A percentile compares a stretch with the other conserved stretches of the same genome.
Evolutionary conservation across 2,888 invertebrate species (phyloP).

Genomic region (Trissonchulus latispiculum): DNA sequence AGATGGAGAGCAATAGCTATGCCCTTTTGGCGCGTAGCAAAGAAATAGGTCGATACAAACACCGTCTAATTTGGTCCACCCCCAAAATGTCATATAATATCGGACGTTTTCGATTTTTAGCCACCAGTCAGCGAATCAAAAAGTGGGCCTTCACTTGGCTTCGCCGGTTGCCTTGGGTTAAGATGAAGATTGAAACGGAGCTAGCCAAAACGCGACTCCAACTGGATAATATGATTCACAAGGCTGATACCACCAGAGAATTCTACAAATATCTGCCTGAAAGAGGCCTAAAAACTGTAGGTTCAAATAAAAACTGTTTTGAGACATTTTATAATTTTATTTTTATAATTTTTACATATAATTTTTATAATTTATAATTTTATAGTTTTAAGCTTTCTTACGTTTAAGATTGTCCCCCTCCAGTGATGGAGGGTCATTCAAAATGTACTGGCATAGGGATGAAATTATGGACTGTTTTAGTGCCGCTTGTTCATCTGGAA

Average conservation of each 20-base stretch:
- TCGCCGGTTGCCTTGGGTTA: conserved; percentile 62
- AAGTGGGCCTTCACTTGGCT: conserved; percentile 31
- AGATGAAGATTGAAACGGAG: conserved; percentile 46
- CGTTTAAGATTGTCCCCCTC: no score
- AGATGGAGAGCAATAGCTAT: no score
- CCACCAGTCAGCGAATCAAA: conserved; percentile 5
- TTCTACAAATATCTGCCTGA: conserved; percentile 51
- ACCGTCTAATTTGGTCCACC: no score
- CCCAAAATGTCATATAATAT: no score
- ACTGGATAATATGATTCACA: conserved; percentile 37
- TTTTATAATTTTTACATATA: conserved; percentile 58
- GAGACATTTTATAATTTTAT: conserved; percentile 42
- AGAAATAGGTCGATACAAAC: no score
- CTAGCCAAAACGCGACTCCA: conserved; percentile 39
- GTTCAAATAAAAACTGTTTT: conserved; percentile 54
- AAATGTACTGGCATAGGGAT: no score
- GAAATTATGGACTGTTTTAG: no score
- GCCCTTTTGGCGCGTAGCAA: no score
- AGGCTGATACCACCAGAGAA: conserved; percentile 34
- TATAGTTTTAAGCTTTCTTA: no score
- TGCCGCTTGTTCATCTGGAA: no score
- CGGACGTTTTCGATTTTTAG: not conserved
- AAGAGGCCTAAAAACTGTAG: conserved; percentile 50
- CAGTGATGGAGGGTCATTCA: no score
- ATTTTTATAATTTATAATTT: no score